phyloP scores from a whole-genome alignment of 2,888 invertebrate genomes.

The Himalopsyche japonica region DNA sequence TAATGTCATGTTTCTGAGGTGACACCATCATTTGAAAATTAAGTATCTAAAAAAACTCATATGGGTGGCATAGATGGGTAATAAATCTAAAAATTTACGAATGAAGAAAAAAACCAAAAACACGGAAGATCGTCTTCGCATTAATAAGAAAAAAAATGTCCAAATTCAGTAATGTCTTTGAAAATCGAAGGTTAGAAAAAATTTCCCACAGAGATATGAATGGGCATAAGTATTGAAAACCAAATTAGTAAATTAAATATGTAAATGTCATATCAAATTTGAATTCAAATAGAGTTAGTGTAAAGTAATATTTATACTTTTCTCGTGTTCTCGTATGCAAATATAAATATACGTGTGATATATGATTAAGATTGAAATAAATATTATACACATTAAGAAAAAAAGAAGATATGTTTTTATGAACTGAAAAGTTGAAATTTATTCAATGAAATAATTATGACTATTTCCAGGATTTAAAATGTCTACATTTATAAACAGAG shows the following conservation, averaged over 20 bases:
- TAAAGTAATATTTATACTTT: not conserved
- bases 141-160: not conserved
- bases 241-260: slow-evolving; percentile 3
- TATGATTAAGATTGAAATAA: no score
- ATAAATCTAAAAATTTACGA: not conserved
- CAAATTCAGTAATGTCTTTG: no score
- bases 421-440: no score
- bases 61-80: not conserved
- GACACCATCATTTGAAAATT: not conserved
- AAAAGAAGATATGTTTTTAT: no score
- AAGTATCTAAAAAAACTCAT: not conserved
- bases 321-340: no score
- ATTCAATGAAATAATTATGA: no score
- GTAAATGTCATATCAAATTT: slow-evolving; percentile 4
- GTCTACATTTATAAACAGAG: no score
- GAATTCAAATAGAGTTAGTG: not conserved
- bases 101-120: not conserved
- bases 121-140: not conserved
- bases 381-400: no score
- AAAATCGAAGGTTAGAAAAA: not conserved
- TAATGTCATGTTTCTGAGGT: not conserved
- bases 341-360: no score
- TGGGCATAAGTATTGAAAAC: not conserved
- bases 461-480: no score
- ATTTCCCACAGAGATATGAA: not conserved